Evolutionary conservation across 2,113 vertebrate species (phyloP).

Genomic region (Halcyon malimbica): DNA sequence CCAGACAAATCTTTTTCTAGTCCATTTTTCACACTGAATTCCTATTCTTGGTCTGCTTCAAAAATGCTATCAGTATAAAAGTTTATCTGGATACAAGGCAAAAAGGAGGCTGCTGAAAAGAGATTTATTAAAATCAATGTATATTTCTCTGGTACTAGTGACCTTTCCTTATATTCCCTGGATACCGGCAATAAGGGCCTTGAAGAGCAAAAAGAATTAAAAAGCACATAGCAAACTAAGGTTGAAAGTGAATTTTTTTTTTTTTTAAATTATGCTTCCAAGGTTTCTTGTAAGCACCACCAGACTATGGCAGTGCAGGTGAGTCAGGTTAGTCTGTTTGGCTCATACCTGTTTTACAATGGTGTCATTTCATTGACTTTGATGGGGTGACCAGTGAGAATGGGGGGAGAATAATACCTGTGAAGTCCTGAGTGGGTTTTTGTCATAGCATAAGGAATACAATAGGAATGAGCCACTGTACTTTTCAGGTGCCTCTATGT

Average conservation of each 20-base stretch:
- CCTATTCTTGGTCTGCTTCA: not conserved
- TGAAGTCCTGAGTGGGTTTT: not conserved
- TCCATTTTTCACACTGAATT: not conserved
- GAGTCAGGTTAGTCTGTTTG: not conserved
- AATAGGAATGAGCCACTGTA: constrained; percentile 80
- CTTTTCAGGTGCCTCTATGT: constrained; percentile 80
- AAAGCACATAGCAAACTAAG: not conserved
- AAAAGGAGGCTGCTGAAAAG: not conserved
- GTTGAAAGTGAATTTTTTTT: not conserved
- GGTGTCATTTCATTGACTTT: not conserved
- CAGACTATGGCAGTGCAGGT: not conserved
- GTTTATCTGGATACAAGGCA: not conserved
- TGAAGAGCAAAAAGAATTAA: not conserved
- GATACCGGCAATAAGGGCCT: not conserved
- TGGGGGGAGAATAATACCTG: not conserved
- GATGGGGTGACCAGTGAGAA: not conserved
- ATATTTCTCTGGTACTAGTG: not conserved
- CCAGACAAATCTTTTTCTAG: not conserved
- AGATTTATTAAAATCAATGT: not conserved
- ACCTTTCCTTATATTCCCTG: not conserved
- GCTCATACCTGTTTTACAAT: not conserved
- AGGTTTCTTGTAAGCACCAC: not conserved
- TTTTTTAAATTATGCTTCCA: not conserved
- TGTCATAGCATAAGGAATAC: constrained; percentile 7
- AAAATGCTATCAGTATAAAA: not conserved